Evolutionary conservation across 2,797 vertebrate genomes (phyloP), one percentile per base, ranked within the genome.

Genomic region (Coracias cyanogaster): DNA sequence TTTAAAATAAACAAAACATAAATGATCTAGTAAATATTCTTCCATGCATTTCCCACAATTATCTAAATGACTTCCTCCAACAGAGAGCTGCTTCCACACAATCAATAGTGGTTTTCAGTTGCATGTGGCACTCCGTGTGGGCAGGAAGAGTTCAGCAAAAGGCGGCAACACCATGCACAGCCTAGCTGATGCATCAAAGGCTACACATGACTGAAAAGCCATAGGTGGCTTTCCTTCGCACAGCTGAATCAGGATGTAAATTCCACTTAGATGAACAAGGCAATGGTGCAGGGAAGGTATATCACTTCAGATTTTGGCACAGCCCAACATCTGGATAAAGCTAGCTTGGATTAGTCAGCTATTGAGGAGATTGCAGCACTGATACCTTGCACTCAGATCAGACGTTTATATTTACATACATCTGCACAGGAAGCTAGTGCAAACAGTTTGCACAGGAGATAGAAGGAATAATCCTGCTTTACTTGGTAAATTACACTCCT

Each of bases 71-170:
- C 37, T 91, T 82, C 65, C 77, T 82, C 80, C 70, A 62, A 61
- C 29, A 64, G 51, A 84, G 13, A 86, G 39, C 52, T 66, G 49
- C 51, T 92, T 78, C 70, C 65, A 85, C 61, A 29, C 52, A 71
- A 81, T 25, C 43, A 77, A 77, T 39, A 93, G 41, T 1, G 3
- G 80, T 76, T 90, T 96, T 78, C 84, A 93, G 64, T 46, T 51
- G 35, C 35, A 79, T 37, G 76, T 64, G 45, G 73, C 54, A 76
- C 65, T 22, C 49, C 58, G 33, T 73, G 61, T 90, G 76, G 60
- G 76, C 20, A 2, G 16, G 49, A 61, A 74, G 26, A 78, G 79
- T 70, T 94, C 85, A 94, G 88, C 72, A 84, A 88, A 96, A 96
- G 73, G 82, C 89, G 78, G 79, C 41, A 86, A 95, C 20, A 1